Evolutionary conservation across 2,888 invertebrate genomes (phyloP).

Genomic region (Phymatocera aterrima): DNA sequence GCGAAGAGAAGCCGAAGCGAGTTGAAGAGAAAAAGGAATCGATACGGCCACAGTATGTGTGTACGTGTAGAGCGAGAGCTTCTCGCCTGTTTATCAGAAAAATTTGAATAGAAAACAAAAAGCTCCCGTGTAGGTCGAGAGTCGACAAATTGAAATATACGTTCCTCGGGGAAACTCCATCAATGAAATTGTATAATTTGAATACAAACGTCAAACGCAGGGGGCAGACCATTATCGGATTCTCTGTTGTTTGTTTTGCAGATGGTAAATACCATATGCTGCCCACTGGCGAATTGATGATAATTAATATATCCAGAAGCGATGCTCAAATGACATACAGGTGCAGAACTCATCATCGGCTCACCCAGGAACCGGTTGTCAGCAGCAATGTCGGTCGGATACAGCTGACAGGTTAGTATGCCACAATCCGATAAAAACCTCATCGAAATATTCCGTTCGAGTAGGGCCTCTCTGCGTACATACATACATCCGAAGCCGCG

Average conservation of each 20-base stretch:
- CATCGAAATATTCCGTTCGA: too few species aligned
- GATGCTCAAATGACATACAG: constrained; percentile 79
- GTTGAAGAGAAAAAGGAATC: too few species aligned
- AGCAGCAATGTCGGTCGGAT: constrained; percentile 79
- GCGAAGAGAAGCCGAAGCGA: too few species aligned
- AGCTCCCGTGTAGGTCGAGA: neutral
- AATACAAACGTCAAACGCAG: constrained; percentile 32
- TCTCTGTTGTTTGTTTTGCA: constrained; percentile 58
- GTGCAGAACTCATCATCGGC: constrained; percentile 79
- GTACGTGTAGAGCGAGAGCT: too few species aligned
- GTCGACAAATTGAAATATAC: neutral
- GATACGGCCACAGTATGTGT: too few species aligned
- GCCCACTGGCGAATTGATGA: constrained; percentile 79
- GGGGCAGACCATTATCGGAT: constrained; percentile 18
- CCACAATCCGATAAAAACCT: too few species aligned
- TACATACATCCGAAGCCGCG: too few species aligned
- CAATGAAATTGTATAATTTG: constrained; percentile 27
- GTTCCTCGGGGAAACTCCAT: neutral
- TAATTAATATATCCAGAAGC: constrained; percentile 78
- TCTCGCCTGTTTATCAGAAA: neutral
- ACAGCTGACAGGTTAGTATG: constrained; percentile 77
- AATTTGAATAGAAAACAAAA: neutral
- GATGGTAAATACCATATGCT: constrained; percentile 80
- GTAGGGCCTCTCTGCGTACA: too few species aligned
- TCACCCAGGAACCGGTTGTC: constrained; percentile 79